These are phyloP conservation scores for Caranx ignobilis DNA, from an alignment of 2,113 vertebrate genomes.

Conservation along the genomic window DNA sequence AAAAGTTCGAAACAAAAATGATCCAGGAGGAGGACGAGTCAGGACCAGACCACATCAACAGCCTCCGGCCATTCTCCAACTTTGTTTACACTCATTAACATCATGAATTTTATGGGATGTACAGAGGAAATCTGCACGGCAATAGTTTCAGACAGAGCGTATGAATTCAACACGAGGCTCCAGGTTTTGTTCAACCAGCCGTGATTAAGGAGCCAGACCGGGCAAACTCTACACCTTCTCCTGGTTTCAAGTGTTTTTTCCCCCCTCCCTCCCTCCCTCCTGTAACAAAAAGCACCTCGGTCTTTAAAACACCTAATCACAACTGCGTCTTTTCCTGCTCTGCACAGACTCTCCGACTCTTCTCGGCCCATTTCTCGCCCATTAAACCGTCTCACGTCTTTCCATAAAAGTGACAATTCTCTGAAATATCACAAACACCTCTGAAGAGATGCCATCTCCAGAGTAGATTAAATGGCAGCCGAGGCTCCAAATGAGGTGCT, in stretches of 20 bases:
- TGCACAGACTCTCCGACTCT: not conserved
- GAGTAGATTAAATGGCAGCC: slow-evolving; percentile 64
- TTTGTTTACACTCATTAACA: no score
- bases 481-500: slow-evolving; percentile 70
- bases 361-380: slow-evolving; percentile 46
- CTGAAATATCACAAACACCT: slow-evolving; percentile 65
- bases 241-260: not conserved
- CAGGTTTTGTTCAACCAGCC: not conserved
- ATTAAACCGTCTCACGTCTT: slow-evolving; percentile 41
- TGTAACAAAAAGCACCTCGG: slow-evolving; percentile 30
- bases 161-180: no score
- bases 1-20: no score
- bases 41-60: no score
- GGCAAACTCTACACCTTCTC: not conserved
- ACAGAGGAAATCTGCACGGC: no score
- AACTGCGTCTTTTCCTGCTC: slow-evolving; percentile 11
- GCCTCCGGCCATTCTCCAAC: no score
- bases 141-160: no score
- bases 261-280: no score
- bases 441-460: slow-evolving; percentile 60
- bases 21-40: no score
- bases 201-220: not conserved
- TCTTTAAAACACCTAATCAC: slow-evolving; percentile 3
- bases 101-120: no score
- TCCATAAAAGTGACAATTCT: slow-evolving; percentile 56